Evolutionary conservation across 2,113 vertebrate genomes (phyloP).

Genomic region (Turdus rufiventris): DNA sequence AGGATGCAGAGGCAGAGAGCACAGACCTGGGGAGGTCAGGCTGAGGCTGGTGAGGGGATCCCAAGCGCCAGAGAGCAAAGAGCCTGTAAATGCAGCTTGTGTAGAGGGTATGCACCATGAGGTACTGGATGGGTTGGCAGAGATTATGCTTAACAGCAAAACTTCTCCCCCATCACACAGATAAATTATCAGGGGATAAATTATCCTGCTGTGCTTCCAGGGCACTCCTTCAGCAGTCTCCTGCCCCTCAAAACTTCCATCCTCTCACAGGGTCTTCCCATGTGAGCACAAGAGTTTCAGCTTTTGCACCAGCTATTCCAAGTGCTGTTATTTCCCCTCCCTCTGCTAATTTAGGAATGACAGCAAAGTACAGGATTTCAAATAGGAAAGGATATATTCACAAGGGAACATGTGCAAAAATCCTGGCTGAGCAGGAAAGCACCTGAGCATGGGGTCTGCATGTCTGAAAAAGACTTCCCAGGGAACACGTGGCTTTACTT

Average conservation of each 20-base stretch:
- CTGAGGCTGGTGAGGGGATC: background rate
- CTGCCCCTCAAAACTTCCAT: background rate
- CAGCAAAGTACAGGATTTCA: background rate
- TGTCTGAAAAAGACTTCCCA: background rate
- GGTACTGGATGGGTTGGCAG: background rate
- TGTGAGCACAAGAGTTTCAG: background rate
- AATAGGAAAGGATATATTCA: background rate
- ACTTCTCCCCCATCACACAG: background rate
- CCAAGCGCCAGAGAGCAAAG: fast-evolving
- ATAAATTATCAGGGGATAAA: background rate
- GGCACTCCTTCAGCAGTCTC: background rate
- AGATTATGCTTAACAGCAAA: background rate
- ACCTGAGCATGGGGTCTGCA: background rate
- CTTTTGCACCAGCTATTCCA: background rate
- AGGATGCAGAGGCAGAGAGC: background rate
- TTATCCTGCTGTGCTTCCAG: background rate
- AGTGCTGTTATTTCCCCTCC: background rate
- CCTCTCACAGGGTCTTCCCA: background rate
- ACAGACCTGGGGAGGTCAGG: fast-evolving
- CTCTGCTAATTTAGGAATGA: background rate
- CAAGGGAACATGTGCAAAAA: background rate
- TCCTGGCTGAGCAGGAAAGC: background rate
- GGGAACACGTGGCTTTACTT: background rate
- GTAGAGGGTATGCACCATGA: fast-evolving
- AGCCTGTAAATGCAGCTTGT: background rate